Conservation (phyloP, 2,888 invertebrate genomes). For the Schrankia costaestrigalis region DNA sequence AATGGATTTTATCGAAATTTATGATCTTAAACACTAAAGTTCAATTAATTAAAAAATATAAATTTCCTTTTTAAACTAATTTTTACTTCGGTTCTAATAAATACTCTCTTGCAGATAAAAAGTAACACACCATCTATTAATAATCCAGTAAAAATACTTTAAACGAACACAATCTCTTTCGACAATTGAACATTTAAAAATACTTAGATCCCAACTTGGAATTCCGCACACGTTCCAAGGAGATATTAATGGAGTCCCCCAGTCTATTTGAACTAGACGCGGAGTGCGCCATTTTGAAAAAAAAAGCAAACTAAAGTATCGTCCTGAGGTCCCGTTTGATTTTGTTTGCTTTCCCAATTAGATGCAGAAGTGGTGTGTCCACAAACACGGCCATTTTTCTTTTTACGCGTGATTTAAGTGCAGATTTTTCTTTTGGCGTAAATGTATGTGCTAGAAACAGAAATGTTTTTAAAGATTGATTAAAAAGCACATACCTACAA, state of each 20-base stretch:
- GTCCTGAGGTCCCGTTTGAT: conserved; percentile 5
- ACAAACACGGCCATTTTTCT: too few species aligned
- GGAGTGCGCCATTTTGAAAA: conserved; percentile 24
- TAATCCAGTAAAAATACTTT: conserved; percentile 24
- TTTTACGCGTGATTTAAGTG: too few species aligned
- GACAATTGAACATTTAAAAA: conserved; percentile 36
- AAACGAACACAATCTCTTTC: conserved; percentile 26
- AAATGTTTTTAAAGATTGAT: too few species aligned
- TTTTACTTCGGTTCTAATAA: too few species aligned
- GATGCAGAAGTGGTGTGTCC: conserved; percentile 1
- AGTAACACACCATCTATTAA: conserved; percentile 13
- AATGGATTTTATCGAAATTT: too few species aligned
- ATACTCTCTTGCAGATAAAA: too few species aligned
- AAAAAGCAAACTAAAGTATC: conserved; percentile 14
- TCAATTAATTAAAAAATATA: too few species aligned
- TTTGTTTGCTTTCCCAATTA: conserved; percentile 13
- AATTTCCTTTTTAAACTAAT: too few species aligned
- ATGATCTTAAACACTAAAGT: too few species aligned
- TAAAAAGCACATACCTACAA: too few species aligned
- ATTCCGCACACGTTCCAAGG: conserved; percentile 44
- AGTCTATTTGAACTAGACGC: conserved; percentile 39
- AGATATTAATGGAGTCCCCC: conserved; percentile 46
- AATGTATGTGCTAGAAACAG: too few species aligned
- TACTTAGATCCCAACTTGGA: conserved; percentile 40
- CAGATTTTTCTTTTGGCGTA: too few species aligned